Evolutionary conservation across 1,140 invertebrate species (phyloP), one percentile per base, ranked within the genome.

Genomic region (Carposina sasakii): DNA sequence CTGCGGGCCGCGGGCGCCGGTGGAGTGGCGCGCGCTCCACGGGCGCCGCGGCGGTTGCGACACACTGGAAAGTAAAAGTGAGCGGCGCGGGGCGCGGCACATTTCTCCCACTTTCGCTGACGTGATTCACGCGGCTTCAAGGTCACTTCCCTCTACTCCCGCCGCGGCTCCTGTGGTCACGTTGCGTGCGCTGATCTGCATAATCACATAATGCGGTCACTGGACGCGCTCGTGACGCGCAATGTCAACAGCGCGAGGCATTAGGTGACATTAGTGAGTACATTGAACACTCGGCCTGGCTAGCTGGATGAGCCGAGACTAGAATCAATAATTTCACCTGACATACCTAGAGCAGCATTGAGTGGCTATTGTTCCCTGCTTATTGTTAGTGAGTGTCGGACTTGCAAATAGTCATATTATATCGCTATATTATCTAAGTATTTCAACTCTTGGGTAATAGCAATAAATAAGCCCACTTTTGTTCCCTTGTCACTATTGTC

Each of bases 61-160:
- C 77, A 79, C 71, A 71, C 71, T 75, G 65, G 81, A 85, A 85
- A 86, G 78, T 84, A 84, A 85, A 85, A 85, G 81, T 84, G 69
- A 82, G 67, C 67, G 65, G 72, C 69, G 72, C 70, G 76, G 64
- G 71, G 68, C 70, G 68, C 57, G 64, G 56, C 62, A 65, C 76
- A 81, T 81, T 84, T 85, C 82, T 83, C 82, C 82, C 79, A 85
- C 82, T 85, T 85, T 85, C 82, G 79, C 76, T 65, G 69, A 57
- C 53, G 71, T 83, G 79, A 83, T 76, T 83, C 79, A 83, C 67
- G 17, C 17, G 36, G 36, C 17, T 53, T 64, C 76, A 81, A 81
- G 76, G 76, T 78, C 72, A 71, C 64, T 67, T 75, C 74, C 73
- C 68, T 67, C 65, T 54, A 59, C 60, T 68, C 64, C 67, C 63